Evolutionary conservation across 2,888 invertebrate genomes (phyloP), one percentile per base, ranked within the genome.

Genomic region (Brenthis ino): DNA sequence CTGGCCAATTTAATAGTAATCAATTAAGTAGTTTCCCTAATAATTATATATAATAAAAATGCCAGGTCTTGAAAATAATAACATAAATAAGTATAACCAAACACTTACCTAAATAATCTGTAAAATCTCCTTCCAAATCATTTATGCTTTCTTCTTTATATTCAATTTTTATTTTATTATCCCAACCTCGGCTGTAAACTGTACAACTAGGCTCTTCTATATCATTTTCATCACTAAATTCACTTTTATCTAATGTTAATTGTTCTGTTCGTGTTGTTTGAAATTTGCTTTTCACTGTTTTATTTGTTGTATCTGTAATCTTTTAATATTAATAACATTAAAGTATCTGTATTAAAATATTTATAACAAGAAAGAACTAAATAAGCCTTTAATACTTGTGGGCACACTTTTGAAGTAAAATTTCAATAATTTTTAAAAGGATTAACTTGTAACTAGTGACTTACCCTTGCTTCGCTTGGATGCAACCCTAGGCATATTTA

Each of bases 161-260:
- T 69, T 90, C 89, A 1, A 79, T 11, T 69, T 89, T 89, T 0
- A 89, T 73, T 24, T 76, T 72, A 2, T 77, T 53, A 57, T 77
- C 68, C 11, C 65, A 71, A 8, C 68, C 69, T 33, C 68, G 69
- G n/a, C 74, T 72, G 20, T 72, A 74, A 4, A 80, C 43, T 0
- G 79, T 68, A 2, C 68, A 68, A 50, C 70, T 74, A 3, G 75
- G 64, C 55, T 79, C 80, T 8, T 80, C 80, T 0, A 16, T 47
- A 2, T 54, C 57, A 6, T 33, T 50, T n/a, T 69, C 50, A 24
- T 60, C 69, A n/a, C 67, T 63, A 2, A 82, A 6, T 13, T 85
- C 80, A 60, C 84, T 76, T 5, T 69, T 24, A 48, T 79, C 68
- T 37, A 80, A 72, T n/a, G 73, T 65, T 33, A 75, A 69, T 14